Base-by-base conservation (phyloP, 2,888 invertebrate genomes). In the Muschampia plurimacula region DNA sequence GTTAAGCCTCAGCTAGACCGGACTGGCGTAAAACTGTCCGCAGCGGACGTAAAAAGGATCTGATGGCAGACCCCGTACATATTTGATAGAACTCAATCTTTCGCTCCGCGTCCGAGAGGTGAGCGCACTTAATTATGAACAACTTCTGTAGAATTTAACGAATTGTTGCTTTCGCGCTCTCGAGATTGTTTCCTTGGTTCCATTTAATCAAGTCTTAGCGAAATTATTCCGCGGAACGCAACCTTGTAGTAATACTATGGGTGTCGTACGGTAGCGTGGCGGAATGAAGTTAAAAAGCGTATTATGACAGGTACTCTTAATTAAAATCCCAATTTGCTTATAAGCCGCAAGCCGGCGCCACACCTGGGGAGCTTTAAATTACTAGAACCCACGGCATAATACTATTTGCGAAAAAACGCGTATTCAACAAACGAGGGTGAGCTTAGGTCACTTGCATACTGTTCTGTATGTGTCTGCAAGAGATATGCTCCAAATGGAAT, bases 1-100 rank as follows among this genome's bases (percentile, higher is more conserved):
- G 89, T 91, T 90, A 92, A 90, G 91, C 89, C 88, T 74, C 83
- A 84, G 77, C 85, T 81, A 84, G 80, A 80, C 84, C 85, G 86
- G 84, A 83, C 86, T 84, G 84, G 82, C 87, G 86, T 89, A 88
- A 89, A 91, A 90, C 89, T 90, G 90, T 91, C 89, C 91, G 88
- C 86, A 85, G 84, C 83, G 84, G 82, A 88, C 86, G 85, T 89
- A 89, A 91, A 92, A 92, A 91, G 91, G 92, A 90, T 92, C 91
- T 90, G 86, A 90, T 86, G 88, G 85, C 84, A 87, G 86, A 86
- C 90, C 89, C 89, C 82, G 80, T 93, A 89, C 88, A 91, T 92
- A 90, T 91, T 91, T 89, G 86, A 90, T 91, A 86, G 80, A 75
- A 78, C 85, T 85, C 89, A 89, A 91, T 91, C 89, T 89, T 86